Evolutionary conservation across 2,888 invertebrate species (phyloP).

Genomic region (Nymphalis c-album): DNA sequence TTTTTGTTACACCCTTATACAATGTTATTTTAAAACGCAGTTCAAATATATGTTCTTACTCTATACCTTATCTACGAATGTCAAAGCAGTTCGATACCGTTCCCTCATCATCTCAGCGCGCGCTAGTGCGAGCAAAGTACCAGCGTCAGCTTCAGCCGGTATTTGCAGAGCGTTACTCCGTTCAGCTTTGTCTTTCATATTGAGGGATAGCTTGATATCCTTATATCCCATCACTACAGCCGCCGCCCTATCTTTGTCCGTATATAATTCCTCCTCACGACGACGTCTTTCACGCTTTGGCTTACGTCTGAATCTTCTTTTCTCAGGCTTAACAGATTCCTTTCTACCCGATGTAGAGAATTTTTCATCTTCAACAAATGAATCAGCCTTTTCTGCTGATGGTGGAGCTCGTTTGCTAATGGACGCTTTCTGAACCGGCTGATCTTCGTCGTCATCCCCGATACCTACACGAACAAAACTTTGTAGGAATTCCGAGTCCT

Average conservation of each 20-base stretch:
- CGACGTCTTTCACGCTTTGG: slow-evolving; percentile 66
- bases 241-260: slow-evolving; percentile 94
- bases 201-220: slow-evolving; percentile 92
- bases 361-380: slow-evolving; percentile 57
- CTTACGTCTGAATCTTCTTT: slow-evolving; percentile 60
- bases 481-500: slow-evolving; percentile 88
- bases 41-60: neutral
- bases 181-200: slow-evolving; percentile 89
- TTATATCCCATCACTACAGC: slow-evolving; percentile 93
- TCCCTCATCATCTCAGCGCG: slow-evolving; percentile 89
- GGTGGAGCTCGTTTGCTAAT: slow-evolving; percentile 71
- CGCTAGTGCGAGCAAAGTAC: slow-evolving; percentile 88
- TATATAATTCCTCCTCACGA: slow-evolving; percentile 88
- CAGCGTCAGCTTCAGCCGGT: slow-evolving; percentile 89
- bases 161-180: slow-evolving; percentile 86
- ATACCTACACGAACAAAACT: slow-evolving; percentile 88
- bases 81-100: slow-evolving; percentile 86
- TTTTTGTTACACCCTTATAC: no score
- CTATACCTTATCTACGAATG: slow-evolving; percentile 89
- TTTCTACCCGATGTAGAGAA: slow-evolving; percentile 61
- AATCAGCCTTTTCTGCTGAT: slow-evolving; percentile 57
- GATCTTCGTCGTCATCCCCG: slow-evolving; percentile 79
- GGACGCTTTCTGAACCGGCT: slow-evolving; percentile 66
- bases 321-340: slow-evolving; percentile 62
- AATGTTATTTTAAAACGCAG: no score